Evolutionary conservation across 1,140 invertebrate species (phyloP).

Genomic region (Platorchestia sp.): DNA sequence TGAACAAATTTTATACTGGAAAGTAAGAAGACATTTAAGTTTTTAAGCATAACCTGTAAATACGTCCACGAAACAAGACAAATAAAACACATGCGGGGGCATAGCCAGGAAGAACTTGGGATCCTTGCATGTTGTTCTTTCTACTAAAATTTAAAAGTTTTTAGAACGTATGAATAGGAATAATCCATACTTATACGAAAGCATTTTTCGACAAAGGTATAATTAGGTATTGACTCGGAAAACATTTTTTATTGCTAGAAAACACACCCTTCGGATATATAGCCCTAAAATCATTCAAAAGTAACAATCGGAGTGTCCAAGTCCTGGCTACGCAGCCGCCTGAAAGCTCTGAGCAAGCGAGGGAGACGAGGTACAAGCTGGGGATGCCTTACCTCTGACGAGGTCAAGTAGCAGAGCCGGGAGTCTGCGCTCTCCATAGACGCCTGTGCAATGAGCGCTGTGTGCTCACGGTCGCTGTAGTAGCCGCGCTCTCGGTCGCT

Average conservation of each 20-base stretch:
- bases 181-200: not conserved
- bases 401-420: constrained; percentile 91
- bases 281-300: not conserved
- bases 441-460: constrained; percentile 76
- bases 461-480: constrained; percentile 70
- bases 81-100: not conserved
- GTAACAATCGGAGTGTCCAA: too few relatives aligned
- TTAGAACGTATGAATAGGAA: not conserved
- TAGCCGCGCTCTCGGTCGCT: constrained; percentile 89
- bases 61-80: not conserved
- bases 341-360: not conserved
- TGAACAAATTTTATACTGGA: too few relatives aligned
- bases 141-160: not conserved
- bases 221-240: not conserved
- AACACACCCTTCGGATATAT: not conserved
- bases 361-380: not conserved
- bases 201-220: not conserved
- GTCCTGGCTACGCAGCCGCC: not conserved
- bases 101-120: not conserved
- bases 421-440: constrained; percentile 94
- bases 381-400: constrained; percentile 87
- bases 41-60: not conserved
- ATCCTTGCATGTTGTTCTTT: not conserved
- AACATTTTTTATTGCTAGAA: not conserved
- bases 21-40: too few relatives aligned